These are phyloP conservation scores for Polia nebulosa DNA, from an alignment of 2,888 invertebrate species.

Conservation along the genomic window DNA sequence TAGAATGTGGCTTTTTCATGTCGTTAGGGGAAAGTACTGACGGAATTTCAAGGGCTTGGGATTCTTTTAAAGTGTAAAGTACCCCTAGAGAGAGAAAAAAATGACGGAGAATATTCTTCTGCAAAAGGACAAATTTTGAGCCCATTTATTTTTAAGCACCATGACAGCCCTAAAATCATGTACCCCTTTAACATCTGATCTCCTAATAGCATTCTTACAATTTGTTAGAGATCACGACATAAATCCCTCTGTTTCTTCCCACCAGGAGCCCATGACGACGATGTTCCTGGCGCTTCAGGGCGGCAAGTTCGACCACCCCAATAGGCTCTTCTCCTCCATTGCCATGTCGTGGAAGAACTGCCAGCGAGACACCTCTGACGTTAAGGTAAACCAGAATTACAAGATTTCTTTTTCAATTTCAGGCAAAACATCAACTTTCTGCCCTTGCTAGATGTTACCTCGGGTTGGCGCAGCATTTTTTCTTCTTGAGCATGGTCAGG, in stretches of 20 bases:
- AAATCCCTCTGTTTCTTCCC: background rate
- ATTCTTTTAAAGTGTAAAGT: background rate
- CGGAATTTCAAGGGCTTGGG: background rate
- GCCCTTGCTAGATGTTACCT: too few relatives aligned
- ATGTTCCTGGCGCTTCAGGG: slow-evolving; percentile 99
- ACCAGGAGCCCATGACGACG: slow-evolving; percentile 99
- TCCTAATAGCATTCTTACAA: background rate
- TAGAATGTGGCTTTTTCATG: slow-evolving; percentile 32
- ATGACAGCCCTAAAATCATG: background rate
- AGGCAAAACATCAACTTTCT: background rate
- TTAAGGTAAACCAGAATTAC: slow-evolving; percentile 93
- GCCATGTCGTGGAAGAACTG: slow-evolving; percentile 99
- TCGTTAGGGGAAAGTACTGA: background rate
- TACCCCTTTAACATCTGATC: background rate
- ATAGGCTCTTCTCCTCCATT: slow-evolving; percentile 98
- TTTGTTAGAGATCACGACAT: background rate
- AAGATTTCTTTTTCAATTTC: background rate
- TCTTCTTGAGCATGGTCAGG: too few relatives aligned
- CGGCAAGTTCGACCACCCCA: slow-evolving; percentile 99
- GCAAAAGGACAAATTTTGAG: too few relatives aligned
- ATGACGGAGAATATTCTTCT: too few relatives aligned
- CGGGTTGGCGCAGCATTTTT: too few relatives aligned
- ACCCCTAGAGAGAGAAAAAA: background rate
- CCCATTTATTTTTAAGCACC: background rate
- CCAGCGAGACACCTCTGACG: slow-evolving; percentile 99